Conservation (phyloP, 2,113 vertebrate genomes). For the Chlamydotis undulata region DNA sequence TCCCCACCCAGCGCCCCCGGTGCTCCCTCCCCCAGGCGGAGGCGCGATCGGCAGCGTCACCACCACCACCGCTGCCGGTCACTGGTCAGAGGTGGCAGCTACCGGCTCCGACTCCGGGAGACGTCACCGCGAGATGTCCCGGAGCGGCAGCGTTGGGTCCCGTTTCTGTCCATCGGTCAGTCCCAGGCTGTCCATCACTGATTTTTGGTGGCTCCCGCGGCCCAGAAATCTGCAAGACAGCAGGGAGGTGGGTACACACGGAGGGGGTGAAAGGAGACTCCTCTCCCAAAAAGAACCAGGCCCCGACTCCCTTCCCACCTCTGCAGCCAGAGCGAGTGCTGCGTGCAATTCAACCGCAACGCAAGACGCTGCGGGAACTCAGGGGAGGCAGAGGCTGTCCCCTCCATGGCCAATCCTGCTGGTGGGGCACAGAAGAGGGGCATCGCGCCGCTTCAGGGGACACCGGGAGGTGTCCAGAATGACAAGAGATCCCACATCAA, state of each 20-base stretch:
- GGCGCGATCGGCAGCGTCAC: background rate
- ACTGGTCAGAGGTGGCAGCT: background rate
- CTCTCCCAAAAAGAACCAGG: background rate
- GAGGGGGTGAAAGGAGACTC: background rate
- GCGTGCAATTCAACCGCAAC: rapidly evolving
- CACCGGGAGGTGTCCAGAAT: background rate
- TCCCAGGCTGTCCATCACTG: constrained; percentile 17
- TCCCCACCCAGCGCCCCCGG: background rate
- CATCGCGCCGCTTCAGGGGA: rapidly evolving
- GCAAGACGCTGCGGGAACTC: background rate
- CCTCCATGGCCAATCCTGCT: background rate
- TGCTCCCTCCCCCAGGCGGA: background rate
- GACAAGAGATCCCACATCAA: background rate
- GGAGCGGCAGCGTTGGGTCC: background rate
- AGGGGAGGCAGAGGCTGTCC: background rate
- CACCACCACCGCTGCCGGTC: background rate
- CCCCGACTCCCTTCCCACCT: background rate
- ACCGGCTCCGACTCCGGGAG: background rate
- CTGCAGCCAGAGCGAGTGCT: background rate
- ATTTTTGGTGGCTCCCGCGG: constrained; percentile 30
- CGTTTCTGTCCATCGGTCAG: background rate
- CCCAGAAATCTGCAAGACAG: constrained; percentile 69
- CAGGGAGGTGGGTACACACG: background rate
- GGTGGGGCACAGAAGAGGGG: background rate
- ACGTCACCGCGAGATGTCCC: rapidly evolving